Evolutionary conservation across 2,113 vertebrate genomes (phyloP).

Genomic region (Junco hyemalis): DNA sequence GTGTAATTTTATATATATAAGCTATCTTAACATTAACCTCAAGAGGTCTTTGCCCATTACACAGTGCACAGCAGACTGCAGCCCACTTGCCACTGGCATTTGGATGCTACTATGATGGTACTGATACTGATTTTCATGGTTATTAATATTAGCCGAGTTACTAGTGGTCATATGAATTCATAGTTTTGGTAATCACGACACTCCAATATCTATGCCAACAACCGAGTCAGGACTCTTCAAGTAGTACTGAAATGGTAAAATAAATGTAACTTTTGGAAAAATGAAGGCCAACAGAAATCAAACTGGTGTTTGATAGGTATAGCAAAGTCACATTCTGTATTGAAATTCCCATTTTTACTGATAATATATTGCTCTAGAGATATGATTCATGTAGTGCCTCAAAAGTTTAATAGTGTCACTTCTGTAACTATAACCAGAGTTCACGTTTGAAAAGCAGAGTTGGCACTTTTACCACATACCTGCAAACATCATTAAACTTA

Average conservation of each 20-base stretch:
- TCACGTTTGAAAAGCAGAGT: background rate
- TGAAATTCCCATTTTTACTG: background rate
- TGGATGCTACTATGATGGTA: background rate
- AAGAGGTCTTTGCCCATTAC: background rate
- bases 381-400: background rate
- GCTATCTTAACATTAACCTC: background rate
- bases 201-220: background rate
- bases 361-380: background rate
- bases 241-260: background rate
- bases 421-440: background rate
- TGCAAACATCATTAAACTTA: slow-evolving; percentile 5
- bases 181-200: background rate
- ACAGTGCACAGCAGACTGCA: background rate
- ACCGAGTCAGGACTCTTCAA: background rate
- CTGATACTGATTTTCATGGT: background rate
- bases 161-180: background rate
- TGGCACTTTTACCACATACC: background rate
- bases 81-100: background rate
- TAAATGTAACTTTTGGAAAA: background rate
- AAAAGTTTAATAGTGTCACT: background rate
- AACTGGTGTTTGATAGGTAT: background rate
- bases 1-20: background rate
- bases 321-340: background rate
- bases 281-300: background rate
- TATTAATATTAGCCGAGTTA: background rate